phyloP scores from a whole-genome alignment of 2,113 vertebrate species.

The Cariama cristata region DNA sequence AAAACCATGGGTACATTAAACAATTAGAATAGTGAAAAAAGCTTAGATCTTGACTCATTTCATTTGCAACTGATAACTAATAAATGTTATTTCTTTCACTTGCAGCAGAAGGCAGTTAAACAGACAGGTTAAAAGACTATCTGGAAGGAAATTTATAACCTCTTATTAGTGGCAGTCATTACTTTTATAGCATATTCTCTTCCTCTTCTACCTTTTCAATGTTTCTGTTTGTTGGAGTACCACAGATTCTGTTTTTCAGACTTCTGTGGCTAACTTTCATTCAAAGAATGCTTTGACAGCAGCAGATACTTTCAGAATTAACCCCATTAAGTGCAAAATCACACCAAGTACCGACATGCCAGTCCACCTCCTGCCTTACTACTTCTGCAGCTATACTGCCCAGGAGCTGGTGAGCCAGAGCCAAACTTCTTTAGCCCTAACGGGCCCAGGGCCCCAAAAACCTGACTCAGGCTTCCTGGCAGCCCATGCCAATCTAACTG shows the following conservation, averaged over 20 bases:
- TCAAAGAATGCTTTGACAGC: background rate
- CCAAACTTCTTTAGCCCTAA: fast-evolving
- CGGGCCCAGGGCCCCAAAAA: background rate
- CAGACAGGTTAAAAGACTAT: background rate
- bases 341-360: fast-evolving
- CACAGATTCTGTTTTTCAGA: background rate
- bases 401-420: background rate
- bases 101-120: background rate
- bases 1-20: background rate
- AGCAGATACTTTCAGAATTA: background rate
- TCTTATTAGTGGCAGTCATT: background rate
- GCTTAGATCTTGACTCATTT: background rate
- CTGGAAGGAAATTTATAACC: background rate
- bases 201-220: background rate
- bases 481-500: fast-evolving
- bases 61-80: background rate
- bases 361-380: background rate
- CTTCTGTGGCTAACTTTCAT: background rate
- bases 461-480: fast-evolving
- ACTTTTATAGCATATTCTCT: background rate
- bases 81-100: background rate
- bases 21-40: background rate
- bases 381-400: fast-evolving
- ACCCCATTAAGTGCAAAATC: fast-evolving
- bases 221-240: background rate